Percentiles rank a stretch among this genome's conserved stretches.
Conservation (phyloP, 2,113 vertebrate species). For the Bagarius yarrelli region DNA sequence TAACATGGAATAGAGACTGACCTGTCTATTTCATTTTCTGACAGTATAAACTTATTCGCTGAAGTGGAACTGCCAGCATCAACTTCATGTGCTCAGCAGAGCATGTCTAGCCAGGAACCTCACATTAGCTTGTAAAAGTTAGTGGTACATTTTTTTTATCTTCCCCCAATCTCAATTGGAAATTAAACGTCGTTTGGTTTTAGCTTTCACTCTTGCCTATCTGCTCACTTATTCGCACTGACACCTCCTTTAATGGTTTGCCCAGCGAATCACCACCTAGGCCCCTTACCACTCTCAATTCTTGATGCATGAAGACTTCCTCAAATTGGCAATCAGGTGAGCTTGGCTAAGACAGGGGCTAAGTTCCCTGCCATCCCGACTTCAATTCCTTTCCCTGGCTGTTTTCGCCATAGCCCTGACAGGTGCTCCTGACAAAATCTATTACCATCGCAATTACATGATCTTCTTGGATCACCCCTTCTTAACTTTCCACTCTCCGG, state of each 20-base stretch:
- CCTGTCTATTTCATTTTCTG: conserved; percentile 27
- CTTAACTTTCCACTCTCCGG: conserved; percentile 46
- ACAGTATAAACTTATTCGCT: conserved; percentile 21
- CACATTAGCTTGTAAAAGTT: background rate
- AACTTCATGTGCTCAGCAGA: conserved; percentile 25
- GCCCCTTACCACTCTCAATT: conserved; percentile 46
- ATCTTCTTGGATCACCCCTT: conserved; percentile 47
- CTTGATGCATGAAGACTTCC: conserved; percentile 63
- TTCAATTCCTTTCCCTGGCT: conserved; percentile 59
- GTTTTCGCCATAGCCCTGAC: conserved; percentile 67
- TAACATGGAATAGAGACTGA: background rate
- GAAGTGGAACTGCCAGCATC: conserved; percentile 38
- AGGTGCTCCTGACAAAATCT: conserved; percentile 73
- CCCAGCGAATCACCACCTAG: conserved; percentile 41
- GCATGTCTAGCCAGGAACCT: conserved; percentile 22
- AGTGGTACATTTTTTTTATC: conserved; percentile 46
- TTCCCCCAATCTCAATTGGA: conserved; percentile 45
- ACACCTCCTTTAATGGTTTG: conserved; percentile 54
- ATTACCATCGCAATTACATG: conserved; percentile 71
- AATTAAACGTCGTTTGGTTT: conserved; percentile 53
- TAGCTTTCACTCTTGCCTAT: conserved; percentile 48
- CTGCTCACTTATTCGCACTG: conserved; percentile 48
- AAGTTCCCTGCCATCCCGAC: conserved; percentile 56
- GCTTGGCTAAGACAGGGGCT: conserved; percentile 61
- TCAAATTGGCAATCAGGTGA: conserved; percentile 74